phyloP scores from a whole-genome alignment of 2,888 invertebrate genomes.

The Luperina nickerlii region DNA sequence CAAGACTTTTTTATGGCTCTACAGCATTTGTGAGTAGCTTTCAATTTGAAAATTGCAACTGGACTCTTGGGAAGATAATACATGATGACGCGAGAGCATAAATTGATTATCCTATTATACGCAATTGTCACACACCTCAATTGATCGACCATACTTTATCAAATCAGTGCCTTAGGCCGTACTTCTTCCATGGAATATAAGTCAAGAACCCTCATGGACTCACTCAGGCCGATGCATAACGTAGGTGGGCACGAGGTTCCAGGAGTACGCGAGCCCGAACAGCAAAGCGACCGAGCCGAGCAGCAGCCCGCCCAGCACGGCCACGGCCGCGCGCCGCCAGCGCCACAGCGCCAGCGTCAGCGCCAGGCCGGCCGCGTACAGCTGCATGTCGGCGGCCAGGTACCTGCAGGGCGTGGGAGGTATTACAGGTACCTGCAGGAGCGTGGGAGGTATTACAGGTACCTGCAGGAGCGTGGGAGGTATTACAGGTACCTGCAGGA shows the following conservation, averaged over 20 bases:
- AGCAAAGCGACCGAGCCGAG: conserved; percentile 68
- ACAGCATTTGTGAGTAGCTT: neutral
- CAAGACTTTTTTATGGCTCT: neutral
- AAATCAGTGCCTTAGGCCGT: too few species aligned
- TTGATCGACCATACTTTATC: neutral
- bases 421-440: conserved; percentile 67
- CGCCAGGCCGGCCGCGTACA: conserved; percentile 79
- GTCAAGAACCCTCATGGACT: conserved; percentile 52
- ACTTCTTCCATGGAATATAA: neutral
- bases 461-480: conserved; percentile 66
- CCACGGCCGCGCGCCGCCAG: conserved; percentile 75
- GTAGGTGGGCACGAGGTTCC: conserved; percentile 82
- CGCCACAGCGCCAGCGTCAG: conserved; percentile 80
- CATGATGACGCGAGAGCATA: neutral
- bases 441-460: too few species aligned
- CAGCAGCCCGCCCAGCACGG: conserved; percentile 72
- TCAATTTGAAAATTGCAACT: neutral
- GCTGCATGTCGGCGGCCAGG: conserved; percentile 87
- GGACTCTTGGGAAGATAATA: neutral
- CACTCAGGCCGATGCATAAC: conserved; percentile 85
- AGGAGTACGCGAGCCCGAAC: conserved; percentile 77
- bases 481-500: conserved; percentile 67
- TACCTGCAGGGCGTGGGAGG: conserved; percentile 76
- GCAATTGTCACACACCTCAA: neutral
- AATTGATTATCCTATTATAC: neutral